Conservation (phyloP, 2,888 invertebrate species). For the Psylliodes chrysocephalus region DNA sequence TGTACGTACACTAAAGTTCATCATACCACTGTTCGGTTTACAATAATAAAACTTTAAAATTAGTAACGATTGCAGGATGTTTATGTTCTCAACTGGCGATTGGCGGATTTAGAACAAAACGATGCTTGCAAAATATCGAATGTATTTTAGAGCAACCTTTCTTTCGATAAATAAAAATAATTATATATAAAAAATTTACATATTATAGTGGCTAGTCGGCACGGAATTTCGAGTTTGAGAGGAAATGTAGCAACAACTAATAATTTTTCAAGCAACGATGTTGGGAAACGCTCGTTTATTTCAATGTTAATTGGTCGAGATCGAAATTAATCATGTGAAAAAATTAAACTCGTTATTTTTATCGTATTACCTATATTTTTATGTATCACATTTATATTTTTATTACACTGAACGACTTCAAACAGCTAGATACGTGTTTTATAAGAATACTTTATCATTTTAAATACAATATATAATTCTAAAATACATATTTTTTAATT, state of each 20-base stretch:
- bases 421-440: too few relatives aligned
- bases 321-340: neutral
- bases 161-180: too few relatives aligned
- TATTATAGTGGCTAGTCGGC: too few relatives aligned
- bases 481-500: too few relatives aligned
- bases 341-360: too few relatives aligned
- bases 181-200: too few relatives aligned
- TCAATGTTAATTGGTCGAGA: slow-evolving; percentile 1
- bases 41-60: slow-evolving; percentile 10
- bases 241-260: slow-evolving; percentile 2
- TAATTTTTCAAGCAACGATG: neutral
- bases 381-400: too few relatives aligned
- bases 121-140: neutral
- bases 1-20: slow-evolving; percentile 1
- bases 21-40: neutral
- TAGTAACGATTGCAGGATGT: slow-evolving; percentile 10
- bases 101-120: neutral
- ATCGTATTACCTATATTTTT: too few relatives aligned
- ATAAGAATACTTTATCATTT: too few relatives aligned
- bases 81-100: neutral
- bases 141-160: too few relatives aligned
- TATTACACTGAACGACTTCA: too few relatives aligned
- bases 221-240: neutral
- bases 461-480: too few relatives aligned
- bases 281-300: neutral